Evolutionary conservation across 2,888 invertebrate genomes (phyloP), one percentile per base, ranked within the genome.

Genomic region (Acronicta leporina): DNA sequence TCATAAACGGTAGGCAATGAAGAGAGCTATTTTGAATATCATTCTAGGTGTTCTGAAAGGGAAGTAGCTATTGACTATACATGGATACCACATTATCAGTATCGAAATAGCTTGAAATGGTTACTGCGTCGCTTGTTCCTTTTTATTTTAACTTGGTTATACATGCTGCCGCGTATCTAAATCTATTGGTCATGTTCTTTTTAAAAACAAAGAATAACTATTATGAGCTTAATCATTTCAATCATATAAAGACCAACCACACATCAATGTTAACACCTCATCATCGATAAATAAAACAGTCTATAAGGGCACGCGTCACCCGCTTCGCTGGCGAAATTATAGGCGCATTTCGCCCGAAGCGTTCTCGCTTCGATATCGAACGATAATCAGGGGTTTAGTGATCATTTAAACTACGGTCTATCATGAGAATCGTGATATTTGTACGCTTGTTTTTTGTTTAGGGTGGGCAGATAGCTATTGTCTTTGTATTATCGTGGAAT

Each of bases 381-480:
- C 65, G 61, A 68, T 79, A 77, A 82, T 82, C 79, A 81, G 51
- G 49, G 68, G 76, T 67, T 77, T 56, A 60, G 55, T 56, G 51
- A 63, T 76, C 76, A 82, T 82, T 83, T 77, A 76, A 74, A 72
- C 64, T n/a, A 52, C 74, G 50, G 77, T 82, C 61, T 68, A 63
- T 78, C 73, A 79, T 68, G 63, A 45, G 54, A 50, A 69, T 60
- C 55, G 44, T 42, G 46, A 48, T 63, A 30, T 47, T n/a, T 51
- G 45, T 58, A 49, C 16, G 35, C 43, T 33, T 38, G 40, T 70
- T 65, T 47, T 33, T 56, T 49, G 48, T 13, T 58, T 27, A 0
- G 48, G 51, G 48, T 63, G 48, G 63, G 58, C n/a, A n/a, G n/a
- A n/a, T 30, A 52, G 51, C 63, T 35, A 51, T 59, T 59, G 59